Evolutionary conservation across 2,113 vertebrate genomes (phyloP).

Genomic region (Aegithalos caudatus): DNA sequence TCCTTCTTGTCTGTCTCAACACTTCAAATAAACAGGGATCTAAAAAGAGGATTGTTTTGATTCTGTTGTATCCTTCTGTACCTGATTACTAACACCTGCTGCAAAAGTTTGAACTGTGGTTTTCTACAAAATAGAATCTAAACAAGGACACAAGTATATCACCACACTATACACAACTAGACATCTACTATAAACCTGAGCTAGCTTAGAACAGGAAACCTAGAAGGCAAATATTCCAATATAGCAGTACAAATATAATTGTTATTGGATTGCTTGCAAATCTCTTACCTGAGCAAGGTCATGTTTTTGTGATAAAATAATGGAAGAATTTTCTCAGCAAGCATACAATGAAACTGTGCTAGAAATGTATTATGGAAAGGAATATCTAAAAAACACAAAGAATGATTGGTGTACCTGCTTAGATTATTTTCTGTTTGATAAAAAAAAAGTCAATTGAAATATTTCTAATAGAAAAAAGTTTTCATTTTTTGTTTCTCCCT

Average conservation of each 20-base stretch:
- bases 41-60: background rate
- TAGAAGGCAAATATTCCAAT: background rate
- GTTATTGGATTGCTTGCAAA: background rate
- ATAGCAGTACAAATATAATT: background rate
- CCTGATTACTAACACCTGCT: conserved; percentile 10
- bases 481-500: background rate
- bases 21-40: conserved; percentile 7
- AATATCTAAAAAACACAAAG: background rate
- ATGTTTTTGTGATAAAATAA: background rate
- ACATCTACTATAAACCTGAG: background rate
- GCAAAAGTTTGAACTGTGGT: background rate
- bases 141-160: background rate
- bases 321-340: background rate
- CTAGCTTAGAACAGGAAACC: background rate
- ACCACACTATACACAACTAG: background rate
- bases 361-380: background rate
- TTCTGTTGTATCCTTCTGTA: background rate
- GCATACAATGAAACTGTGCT: background rate
- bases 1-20: background rate
- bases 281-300: background rate
- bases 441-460: background rate
- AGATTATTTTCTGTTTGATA: background rate
- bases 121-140: background rate
- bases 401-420: background rate
- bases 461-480: background rate